These are phyloP conservation scores for Lepeophtheirus nordmannii DNA, from an alignment of 2,888 invertebrate species.

Conservation along the genomic window DNA sequence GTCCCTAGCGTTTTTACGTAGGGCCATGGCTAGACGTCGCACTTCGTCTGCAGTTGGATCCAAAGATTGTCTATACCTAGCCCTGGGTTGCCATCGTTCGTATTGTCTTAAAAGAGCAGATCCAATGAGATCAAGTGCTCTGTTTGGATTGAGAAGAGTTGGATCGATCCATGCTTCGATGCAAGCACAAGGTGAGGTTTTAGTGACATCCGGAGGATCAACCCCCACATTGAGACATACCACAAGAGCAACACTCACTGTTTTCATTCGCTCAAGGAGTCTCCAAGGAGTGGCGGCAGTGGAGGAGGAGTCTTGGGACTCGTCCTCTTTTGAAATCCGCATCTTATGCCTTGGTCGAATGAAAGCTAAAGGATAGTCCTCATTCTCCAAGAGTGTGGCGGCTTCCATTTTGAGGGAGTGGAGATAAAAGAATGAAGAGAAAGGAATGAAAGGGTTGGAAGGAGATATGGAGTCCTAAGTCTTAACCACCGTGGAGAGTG, in stretches of 20 bases:
- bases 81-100: slow-evolving; percentile 95
- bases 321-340: not conserved
- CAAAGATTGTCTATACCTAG: slow-evolving; percentile 86
- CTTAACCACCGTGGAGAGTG: slow-evolving; percentile 39
- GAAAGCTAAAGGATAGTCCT: not conserved
- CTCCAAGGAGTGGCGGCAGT: slow-evolving; percentile 15
- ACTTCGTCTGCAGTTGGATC: slow-evolving; percentile 98
- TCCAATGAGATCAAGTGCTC: slow-evolving; percentile 83
- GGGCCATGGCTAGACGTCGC: slow-evolving; percentile 82
- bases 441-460: too few relatives aligned
- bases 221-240: slow-evolving; percentile 97
- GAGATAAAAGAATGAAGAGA: too few relatives aligned
- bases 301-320: not conserved
- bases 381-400: not conserved
- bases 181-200: slow-evolving; percentile 88
- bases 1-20: slow-evolving; percentile 91
- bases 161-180: slow-evolving; percentile 93
- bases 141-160: slow-evolving; percentile 65
- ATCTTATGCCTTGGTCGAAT: not conserved
- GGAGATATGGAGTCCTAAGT: not conserved
- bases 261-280: slow-evolving; percentile 54
- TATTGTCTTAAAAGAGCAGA: slow-evolving; percentile 84
- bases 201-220: slow-evolving; percentile 94
- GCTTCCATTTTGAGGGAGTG: not conserved
- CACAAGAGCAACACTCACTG: slow-evolving; percentile 93